phyloP scores from a whole-genome alignment of 1,140 invertebrate species.

The Belonocnema kinseyi region DNA sequence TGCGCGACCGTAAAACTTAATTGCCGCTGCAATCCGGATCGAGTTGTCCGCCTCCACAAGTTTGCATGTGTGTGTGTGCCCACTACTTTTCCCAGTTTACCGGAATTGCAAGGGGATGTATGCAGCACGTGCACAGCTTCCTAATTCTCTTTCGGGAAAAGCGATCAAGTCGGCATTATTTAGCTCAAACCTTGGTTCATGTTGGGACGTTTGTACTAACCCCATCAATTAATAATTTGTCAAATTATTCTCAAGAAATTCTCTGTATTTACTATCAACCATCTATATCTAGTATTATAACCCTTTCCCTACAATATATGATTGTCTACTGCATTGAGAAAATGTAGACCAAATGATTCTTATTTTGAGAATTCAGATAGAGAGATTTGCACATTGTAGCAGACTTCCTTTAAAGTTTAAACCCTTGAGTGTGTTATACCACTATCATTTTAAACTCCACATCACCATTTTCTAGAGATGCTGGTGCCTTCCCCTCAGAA shows the following conservation, averaged over 20 bases:
- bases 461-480: no score
- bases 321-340: neutral
- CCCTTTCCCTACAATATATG: no score
- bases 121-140: slow-evolving; percentile 50
- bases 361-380: no score
- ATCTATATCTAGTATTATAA: slow-evolving; percentile 1
- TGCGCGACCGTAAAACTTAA: slow-evolving; percentile 73
- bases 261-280: slow-evolving; percentile 38
- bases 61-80: slow-evolving; percentile 39
- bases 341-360: neutral
- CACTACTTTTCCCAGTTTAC: slow-evolving; percentile 41
- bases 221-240: slow-evolving; percentile 46
- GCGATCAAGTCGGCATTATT: slow-evolving; percentile 22
- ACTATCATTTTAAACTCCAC: no score
- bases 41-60: slow-evolving; percentile 51
- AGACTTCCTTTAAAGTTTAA: no score
- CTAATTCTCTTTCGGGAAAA: slow-evolving; percentile 42
- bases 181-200: slow-evolving; percentile 47
- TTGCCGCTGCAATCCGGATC: slow-evolving; percentile 69
- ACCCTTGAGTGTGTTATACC: no score
- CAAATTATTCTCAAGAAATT: slow-evolving; percentile 36
- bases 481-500: no score
- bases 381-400: no score
- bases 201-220: slow-evolving; percentile 35
- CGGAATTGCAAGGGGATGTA: slow-evolving; percentile 48